Evolutionary conservation across 2,797 vertebrate species (phyloP).

Genomic region (Esox masquinongy): DNA sequence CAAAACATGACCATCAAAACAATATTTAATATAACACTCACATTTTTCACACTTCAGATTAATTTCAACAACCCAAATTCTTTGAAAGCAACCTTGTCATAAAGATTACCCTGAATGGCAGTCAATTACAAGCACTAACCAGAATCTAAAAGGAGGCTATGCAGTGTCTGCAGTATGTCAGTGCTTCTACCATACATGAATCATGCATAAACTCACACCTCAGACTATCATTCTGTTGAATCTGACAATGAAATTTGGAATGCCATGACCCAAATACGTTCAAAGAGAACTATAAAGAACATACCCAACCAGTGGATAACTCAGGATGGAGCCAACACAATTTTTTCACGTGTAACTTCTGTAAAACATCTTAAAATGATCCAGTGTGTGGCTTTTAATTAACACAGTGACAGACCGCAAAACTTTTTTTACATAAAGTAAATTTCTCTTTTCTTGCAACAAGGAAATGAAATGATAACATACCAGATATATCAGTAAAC

Average conservation of each 20-base stretch:
- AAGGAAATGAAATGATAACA: background rate
- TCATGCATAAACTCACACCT: background rate
- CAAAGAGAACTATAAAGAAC: background rate
- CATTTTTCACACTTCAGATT: background rate
- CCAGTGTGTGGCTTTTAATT: background rate
- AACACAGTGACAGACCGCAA: background rate
- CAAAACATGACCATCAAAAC: background rate
- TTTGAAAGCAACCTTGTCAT: background rate
- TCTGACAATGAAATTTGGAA: background rate
- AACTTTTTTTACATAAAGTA: background rate
- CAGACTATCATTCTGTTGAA: background rate
- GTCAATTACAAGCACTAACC: background rate
- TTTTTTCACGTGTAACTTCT: background rate
- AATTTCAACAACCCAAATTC: background rate
- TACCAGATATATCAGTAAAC: background rate
- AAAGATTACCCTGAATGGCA: background rate
- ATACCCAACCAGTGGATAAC: background rate
- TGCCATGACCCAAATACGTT: background rate
- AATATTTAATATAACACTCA: background rate
- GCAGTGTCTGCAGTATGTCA: background rate
- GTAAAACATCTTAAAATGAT: background rate
- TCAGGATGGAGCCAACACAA: background rate
- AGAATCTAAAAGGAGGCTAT: background rate
- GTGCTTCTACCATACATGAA: background rate
- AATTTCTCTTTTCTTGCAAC: background rate